phyloP scores from a whole-genome alignment of 2,113 vertebrate species.

The Acanthochromis polyacanthus region DNA sequence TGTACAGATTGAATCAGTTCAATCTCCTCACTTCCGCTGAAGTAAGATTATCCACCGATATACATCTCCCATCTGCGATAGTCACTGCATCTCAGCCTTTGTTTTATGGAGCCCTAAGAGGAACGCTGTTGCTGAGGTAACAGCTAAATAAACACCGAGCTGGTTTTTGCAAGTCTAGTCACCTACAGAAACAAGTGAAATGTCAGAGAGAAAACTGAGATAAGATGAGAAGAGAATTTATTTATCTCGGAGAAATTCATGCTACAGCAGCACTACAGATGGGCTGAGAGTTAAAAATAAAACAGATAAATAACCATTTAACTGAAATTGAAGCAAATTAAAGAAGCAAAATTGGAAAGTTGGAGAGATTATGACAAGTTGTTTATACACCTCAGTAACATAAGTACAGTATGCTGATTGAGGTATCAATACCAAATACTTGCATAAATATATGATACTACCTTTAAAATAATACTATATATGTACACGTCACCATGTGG shows the following conservation, averaged over 20 bases:
- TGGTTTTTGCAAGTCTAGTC: constrained; percentile 1
- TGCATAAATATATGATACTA: no score
- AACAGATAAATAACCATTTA: fast-evolving
- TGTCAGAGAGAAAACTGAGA: background rate
- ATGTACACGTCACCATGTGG: no score
- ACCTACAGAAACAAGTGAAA: background rate
- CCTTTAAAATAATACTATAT: no score
- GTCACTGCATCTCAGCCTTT: constrained; percentile 11
- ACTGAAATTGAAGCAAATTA: background rate
- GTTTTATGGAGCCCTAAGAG: constrained; percentile 22
- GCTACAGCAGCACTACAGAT: background rate
- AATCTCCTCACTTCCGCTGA: constrained; percentile 34
- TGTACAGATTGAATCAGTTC: constrained; percentile 49
- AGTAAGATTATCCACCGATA: constrained; percentile 38
- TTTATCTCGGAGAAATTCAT: background rate
- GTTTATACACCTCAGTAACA: no score
- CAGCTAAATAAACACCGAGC: constrained; percentile 28
- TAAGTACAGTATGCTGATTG: no score
- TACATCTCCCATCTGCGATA: constrained; percentile 47
- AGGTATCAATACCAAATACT: no score
- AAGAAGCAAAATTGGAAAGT: background rate
- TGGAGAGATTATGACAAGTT: background rate
- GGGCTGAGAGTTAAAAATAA: background rate
- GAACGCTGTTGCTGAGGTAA: constrained; percentile 22
- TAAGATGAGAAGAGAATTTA: background rate